Percentiles rank a stretch among this genome's conserved stretches.
Conservation (phyloP, 2,888 invertebrate genomes). For the Dorcus hopei region DNA sequence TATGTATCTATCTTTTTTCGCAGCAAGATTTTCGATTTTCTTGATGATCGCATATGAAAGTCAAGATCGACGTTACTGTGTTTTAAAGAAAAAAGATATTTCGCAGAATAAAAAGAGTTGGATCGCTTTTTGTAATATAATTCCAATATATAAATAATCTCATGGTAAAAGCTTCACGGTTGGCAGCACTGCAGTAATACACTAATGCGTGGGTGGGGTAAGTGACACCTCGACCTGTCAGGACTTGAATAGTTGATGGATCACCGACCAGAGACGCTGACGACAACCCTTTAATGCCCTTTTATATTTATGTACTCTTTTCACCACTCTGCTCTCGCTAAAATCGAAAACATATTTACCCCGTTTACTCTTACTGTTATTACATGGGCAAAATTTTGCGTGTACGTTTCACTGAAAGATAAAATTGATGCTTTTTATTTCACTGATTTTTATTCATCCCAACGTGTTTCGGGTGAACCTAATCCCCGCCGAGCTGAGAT, state of each 20-base stretch:
- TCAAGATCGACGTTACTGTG: no score
- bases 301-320: conserved; percentile 20
- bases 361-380: neutral
- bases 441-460: conserved; percentile 31
- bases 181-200: conserved; percentile 40
- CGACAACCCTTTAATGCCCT: conserved; percentile 33
- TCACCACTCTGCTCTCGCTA: conserved; percentile 19
- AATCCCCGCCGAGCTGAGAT: conserved; percentile 47
- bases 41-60: no score
- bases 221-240: conserved; percentile 44
- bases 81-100: no score
- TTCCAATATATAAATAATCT: conserved; percentile 17
- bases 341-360: conserved; percentile 15
- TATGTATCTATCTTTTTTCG: no score
- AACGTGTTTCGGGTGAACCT: conserved; percentile 29
- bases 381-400: no score
- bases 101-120: no score
- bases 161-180: conserved; percentile 31
- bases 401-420: no score
- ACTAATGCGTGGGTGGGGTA: conserved; percentile 44
- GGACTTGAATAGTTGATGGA: conserved; percentile 44
- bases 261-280: conserved; percentile 31
- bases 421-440: conserved; percentile 9
- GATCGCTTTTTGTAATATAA: neutral
- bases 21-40: no score